These are phyloP conservation scores for Drosophila pegasa DNA, from an alignment of 2,888 invertebrate species.

Conservation along the genomic window DNA sequence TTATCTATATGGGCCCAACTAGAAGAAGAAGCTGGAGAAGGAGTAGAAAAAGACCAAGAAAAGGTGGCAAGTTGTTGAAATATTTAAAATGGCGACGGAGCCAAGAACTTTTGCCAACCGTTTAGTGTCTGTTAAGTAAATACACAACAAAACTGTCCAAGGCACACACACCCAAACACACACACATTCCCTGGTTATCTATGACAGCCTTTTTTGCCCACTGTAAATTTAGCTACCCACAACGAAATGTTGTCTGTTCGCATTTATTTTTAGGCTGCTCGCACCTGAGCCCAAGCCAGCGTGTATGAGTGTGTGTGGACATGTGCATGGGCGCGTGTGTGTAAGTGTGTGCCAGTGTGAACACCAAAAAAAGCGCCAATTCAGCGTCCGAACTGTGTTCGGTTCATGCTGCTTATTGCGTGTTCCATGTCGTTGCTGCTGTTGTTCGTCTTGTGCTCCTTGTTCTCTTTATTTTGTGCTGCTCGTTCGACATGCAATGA, in stretches of 20 bases:
- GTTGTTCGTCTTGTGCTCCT: constrained; percentile 27
- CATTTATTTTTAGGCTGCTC: constrained; percentile 38
- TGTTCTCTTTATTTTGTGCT: constrained; percentile 2
- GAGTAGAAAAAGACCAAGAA: constrained; percentile 7
- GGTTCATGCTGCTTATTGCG: constrained; percentile 65
- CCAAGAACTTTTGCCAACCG: constrained; percentile 44
- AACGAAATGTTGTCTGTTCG: constrained; percentile 34
- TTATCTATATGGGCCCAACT: constrained; percentile 18
- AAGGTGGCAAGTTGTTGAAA: constrained; percentile 71
- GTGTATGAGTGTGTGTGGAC: constrained; percentile 9
- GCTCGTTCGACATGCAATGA: not conserved
- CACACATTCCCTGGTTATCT: constrained; percentile 30
- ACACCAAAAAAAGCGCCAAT: constrained; percentile 63
- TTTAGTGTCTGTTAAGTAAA: constrained; percentile 56
- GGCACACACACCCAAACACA: constrained; percentile 2
- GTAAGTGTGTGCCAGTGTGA: constrained; percentile 6
- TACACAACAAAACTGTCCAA: constrained; percentile 25
- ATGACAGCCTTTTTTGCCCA: constrained; percentile 34
- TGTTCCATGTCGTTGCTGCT: constrained; percentile 51
- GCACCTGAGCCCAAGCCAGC: constrained; percentile 24
- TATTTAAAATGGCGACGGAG: constrained; percentile 58
- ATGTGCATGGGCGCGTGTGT: constrained; percentile 17
- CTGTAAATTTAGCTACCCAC: constrained; percentile 50
- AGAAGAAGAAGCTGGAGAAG: not conserved
- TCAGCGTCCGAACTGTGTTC: constrained; percentile 66